Evolutionary conservation across 2,888 invertebrate genomes (phyloP), one percentile per base, ranked within the genome.

Genomic region (Notodonta ziczac): DNA sequence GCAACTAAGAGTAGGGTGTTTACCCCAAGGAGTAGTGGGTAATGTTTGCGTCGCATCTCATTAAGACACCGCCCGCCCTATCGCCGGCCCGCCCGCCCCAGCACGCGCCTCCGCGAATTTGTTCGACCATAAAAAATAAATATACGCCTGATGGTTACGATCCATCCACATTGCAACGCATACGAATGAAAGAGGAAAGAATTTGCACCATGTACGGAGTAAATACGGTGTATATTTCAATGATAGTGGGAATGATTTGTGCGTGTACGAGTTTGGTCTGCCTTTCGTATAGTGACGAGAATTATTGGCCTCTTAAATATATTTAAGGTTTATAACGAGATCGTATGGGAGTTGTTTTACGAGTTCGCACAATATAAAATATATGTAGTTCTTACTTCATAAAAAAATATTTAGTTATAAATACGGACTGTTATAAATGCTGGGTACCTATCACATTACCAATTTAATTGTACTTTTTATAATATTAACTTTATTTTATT

Each of bases 41-140:
- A 63, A 72, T 89, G 82, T 90, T 89, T 90, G 84, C 87, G 77
- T 81, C 83, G 89, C 89, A 90, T 91, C 88, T 90, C 88, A 90
- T 90, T 90, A 90, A 84, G 81, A 81, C 68, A 68, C 76, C 81
- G 78, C 72, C 71, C 73, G 52, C 65, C 61, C 54, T 63, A 57
- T 61, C 62, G 59, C 59, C 59, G 55, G 59, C 70, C 67, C 69
- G 44, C 56, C 56, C 56, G 39, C 35, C 39, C 54, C 54, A 32
- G 58, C 59, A 50, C 69, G 66, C 70, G 74, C 73, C 73, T 68
- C 59, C 67, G 73, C 71, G 74, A 83, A 85, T 82, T 86, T 84
- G 81, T 83, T 85, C 83, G 79, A 84, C 85, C 87, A 84, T 88
- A 84, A 85, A 87, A 84, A 86, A 87, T 86, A 89, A 88, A 89